phyloP scores from a whole-genome alignment of 2,888 invertebrate species.

The Coelinius sp. region DNA sequence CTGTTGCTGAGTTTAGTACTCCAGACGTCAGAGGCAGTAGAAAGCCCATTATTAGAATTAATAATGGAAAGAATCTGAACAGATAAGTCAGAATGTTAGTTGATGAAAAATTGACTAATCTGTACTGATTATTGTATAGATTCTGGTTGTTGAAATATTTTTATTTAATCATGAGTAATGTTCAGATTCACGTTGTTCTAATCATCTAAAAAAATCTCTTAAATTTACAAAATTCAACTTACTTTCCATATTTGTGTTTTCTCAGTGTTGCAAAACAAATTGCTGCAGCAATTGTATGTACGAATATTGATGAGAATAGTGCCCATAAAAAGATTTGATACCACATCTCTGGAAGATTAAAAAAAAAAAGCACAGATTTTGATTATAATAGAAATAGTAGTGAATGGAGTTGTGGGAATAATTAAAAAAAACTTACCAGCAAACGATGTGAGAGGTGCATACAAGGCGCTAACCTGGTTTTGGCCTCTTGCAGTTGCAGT shows the following conservation, averaged over 20 bases:
- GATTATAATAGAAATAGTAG: background rate
- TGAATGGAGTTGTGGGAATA: background rate
- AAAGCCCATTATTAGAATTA: slow-evolving; percentile 91
- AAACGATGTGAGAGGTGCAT: slow-evolving; percentile 62
- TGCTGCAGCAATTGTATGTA: slow-evolving; percentile 91
- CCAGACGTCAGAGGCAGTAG: slow-evolving; percentile 91
- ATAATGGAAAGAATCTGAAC: slow-evolving; percentile 88
- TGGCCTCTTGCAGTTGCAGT: slow-evolving; percentile 49
- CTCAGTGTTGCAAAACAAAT: slow-evolving; percentile 93
- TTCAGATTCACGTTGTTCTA: too few species aligned
- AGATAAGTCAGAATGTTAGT: slow-evolving; percentile 25
- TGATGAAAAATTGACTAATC: slow-evolving; percentile 21
- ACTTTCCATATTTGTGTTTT: slow-evolving; percentile 92
- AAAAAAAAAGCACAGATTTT: background rate
- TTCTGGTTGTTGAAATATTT: too few species aligned
- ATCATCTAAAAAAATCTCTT: background rate
- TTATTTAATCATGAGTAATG: too few species aligned
- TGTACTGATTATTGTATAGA: too few species aligned
- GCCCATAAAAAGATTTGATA: slow-evolving; percentile 97
- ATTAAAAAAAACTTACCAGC: slow-evolving; percentile 47
- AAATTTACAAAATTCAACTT: slow-evolving; percentile 52
- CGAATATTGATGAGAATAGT: slow-evolving; percentile 92
- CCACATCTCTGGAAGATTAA: slow-evolving; percentile 90
- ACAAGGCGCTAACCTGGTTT: slow-evolving; percentile 53
- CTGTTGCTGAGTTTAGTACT: slow-evolving; percentile 89